Evolutionary conservation across 1,140 invertebrate genomes (phyloP).

Genomic region (Maniola jurtina): DNA sequence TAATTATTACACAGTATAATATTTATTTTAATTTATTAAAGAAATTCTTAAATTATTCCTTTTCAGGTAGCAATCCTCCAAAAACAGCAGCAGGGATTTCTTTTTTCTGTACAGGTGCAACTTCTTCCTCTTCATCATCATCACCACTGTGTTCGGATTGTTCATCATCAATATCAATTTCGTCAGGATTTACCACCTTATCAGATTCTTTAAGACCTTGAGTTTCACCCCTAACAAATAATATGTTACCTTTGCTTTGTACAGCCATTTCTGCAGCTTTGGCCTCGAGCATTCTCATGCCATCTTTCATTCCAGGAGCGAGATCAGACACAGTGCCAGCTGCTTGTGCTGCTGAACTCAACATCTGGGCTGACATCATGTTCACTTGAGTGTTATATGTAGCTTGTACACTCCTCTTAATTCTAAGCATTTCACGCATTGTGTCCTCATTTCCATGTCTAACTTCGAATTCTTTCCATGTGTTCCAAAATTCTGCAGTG

Average conservation of each 20-base stretch:
- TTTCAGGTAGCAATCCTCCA: slow-evolving; percentile 83
- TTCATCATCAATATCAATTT: slow-evolving; percentile 94
- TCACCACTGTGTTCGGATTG: slow-evolving; percentile 85
- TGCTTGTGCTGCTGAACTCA: slow-evolving; percentile 85
- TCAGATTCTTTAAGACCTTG: slow-evolving; percentile 86
- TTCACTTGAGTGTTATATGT: slow-evolving; percentile 98
- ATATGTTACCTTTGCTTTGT: slow-evolving; percentile 83
- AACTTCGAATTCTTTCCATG: slow-evolving; percentile 99
- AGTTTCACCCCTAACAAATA: slow-evolving; percentile 93
- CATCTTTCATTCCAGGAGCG: slow-evolving; percentile 86
- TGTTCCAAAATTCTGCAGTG: slow-evolving; percentile 96
- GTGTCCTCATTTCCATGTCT: slow-evolving; percentile 99
- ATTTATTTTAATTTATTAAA: slow-evolving; percentile 12
- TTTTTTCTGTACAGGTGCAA: slow-evolving; percentile 89
- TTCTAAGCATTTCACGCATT: slow-evolving; percentile 98
- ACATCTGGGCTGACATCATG: slow-evolving; percentile 99
- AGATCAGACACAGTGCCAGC: slow-evolving; percentile 83
- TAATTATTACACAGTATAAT: slow-evolving; percentile 30
- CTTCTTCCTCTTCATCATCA: slow-evolving; percentile 82
- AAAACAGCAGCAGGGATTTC: slow-evolving; percentile 91
- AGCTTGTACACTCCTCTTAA: slow-evolving; percentile 98
- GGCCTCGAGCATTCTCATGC: slow-evolving; percentile 93
- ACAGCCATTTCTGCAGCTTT: slow-evolving; percentile 85
- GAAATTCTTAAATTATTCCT: slow-evolving; percentile 36
- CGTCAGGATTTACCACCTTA: slow-evolving; percentile 93